Conservation (phyloP, 2,113 vertebrate species). For the Kryptolebias marmoratus region DNA sequence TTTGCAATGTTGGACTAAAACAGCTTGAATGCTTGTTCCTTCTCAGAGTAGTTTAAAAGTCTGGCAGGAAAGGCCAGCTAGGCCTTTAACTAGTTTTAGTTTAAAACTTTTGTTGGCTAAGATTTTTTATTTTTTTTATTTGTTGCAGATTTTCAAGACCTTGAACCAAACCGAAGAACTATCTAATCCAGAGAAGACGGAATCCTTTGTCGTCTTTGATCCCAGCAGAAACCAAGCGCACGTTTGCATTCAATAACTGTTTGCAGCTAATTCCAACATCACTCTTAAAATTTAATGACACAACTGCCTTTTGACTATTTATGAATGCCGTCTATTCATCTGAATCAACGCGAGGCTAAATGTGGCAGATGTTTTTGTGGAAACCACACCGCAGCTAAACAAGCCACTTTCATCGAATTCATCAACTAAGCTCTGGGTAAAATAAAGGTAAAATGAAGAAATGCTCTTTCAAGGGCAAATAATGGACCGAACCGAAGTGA, state of each 20-base stretch:
- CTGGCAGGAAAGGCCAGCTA: neutral
- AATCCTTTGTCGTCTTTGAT: neutral
- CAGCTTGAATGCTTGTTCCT: too few species aligned
- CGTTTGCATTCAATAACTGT: neutral
- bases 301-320: constrained; percentile 19
- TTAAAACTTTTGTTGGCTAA: neutral
- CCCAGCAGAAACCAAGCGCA: neutral
- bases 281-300: constrained; percentile 15
- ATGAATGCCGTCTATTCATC: constrained; percentile 15
- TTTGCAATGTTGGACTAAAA: too few species aligned
- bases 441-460: constrained; percentile 40
- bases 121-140: too few species aligned
- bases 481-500: constrained; percentile 57
- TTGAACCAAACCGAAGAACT: neutral
- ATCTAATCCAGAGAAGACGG: neutral
- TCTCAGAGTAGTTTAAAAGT: too few species aligned
- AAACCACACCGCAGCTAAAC: constrained; percentile 24
- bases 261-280: constrained; percentile 6
- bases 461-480: constrained; percentile 65
- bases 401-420: constrained; percentile 44
- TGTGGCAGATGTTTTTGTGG: constrained; percentile 12
- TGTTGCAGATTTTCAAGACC: neutral
- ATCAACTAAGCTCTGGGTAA: constrained; percentile 26
- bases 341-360: constrained; percentile 1
- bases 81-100: neutral